These are phyloP conservation scores for Melolontha melolontha DNA, from an alignment of 2,888 invertebrate species.

Conservation along the genomic window DNA sequence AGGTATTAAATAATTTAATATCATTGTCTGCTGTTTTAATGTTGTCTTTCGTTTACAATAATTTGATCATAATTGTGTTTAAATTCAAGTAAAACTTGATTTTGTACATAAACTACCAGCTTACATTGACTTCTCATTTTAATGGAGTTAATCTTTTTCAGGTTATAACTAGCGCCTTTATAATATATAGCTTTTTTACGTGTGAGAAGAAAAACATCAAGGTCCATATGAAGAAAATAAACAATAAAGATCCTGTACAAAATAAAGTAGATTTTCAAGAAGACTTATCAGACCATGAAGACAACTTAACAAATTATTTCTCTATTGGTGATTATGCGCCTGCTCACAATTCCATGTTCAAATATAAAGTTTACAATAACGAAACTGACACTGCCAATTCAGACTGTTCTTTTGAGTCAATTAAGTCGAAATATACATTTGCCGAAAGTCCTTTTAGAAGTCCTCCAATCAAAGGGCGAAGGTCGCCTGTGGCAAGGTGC, in stretches of 20 bases:
- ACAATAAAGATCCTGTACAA: constrained; percentile 1
- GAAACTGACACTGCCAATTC: constrained; percentile 41
- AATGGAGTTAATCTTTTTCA: constrained; percentile 7
- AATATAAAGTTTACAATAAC: constrained; percentile 13
- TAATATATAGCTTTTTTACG: constrained; percentile 11
- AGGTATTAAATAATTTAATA: too few species aligned
- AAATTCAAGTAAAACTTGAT: too few species aligned
- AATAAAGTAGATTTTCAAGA: not conserved
- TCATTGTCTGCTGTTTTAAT: too few species aligned
- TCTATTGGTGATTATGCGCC: not conserved
- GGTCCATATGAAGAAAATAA: not conserved
- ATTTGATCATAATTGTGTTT: too few species aligned
- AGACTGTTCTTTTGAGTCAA: constrained; percentile 38
- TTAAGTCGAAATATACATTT: constrained; percentile 21
- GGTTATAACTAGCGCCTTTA: constrained; percentile 10
- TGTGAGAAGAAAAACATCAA: not conserved
- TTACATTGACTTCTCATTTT: not conserved
- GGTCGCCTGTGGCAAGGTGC: not conserved
- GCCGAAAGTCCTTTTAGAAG: constrained; percentile 9
- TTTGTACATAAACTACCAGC: not conserved
- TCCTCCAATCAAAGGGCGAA: not conserved
- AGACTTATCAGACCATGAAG: constrained; percentile 24
- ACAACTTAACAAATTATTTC: constrained; percentile 12
- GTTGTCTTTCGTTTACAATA: too few species aligned
- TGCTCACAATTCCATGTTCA: constrained; percentile 41